Evolutionary conservation across 2,888 invertebrate species (phyloP).

Genomic region (Diogma glabrata): DNA sequence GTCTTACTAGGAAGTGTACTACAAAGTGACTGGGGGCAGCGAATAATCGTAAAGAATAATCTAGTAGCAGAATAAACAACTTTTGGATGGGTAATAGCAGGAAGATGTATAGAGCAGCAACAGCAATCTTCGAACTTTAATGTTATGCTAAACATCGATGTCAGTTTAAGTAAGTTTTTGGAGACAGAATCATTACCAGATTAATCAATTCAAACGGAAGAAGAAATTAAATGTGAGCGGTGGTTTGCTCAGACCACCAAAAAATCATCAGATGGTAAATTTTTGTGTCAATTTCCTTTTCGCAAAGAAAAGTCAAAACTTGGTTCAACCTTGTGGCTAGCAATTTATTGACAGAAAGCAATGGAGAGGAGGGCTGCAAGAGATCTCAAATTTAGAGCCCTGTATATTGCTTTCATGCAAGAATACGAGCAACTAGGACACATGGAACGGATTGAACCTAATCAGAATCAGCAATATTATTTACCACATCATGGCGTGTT

Average conservation of each 20-base stretch:
- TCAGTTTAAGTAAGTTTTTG: not conserved
- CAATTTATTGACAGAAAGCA: not conserved
- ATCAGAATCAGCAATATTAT: not conserved
- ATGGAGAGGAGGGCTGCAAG: not conserved
- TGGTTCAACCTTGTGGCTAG: not conserved
- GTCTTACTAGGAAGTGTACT: not conserved
- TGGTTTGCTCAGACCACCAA: not conserved
- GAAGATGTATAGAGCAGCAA: not conserved
- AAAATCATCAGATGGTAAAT: not conserved
- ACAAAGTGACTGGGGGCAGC: not conserved
- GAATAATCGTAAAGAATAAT: not conserved
- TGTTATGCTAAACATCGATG: not conserved
- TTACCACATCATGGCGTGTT: not conserved
- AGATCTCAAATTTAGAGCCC: not conserved
- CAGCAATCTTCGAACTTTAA: not conserved
- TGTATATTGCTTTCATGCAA: not conserved
- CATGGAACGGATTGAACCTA: no score
- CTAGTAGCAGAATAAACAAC: no score
- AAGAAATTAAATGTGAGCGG: not conserved
- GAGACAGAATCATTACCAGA: not conserved
- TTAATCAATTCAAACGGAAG: not conserved
- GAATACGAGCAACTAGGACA: no score
- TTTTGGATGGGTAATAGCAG: not conserved
- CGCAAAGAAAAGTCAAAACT: not conserved
- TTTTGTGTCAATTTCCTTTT: not conserved